These are phyloP conservation scores for Rana temporaria DNA, from an alignment of 2,113 vertebrate species.

Conservation along the genomic window DNA sequence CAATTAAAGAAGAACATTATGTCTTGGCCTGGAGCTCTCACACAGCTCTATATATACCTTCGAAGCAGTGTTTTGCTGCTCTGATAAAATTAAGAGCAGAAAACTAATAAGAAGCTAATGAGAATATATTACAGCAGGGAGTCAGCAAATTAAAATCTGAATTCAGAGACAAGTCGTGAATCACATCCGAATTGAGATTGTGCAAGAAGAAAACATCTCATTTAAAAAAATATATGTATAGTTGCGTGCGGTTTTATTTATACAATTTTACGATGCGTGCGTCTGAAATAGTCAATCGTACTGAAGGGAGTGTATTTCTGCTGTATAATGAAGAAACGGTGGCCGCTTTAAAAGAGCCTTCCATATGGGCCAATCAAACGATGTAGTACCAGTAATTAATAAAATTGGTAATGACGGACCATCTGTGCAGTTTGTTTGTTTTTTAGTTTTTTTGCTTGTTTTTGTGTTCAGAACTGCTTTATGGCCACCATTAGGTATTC, in stretches of 20 bases:
- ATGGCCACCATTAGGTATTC: constrained; percentile 61
- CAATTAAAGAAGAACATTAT: constrained; percentile 34
- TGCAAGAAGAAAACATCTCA: constrained; percentile 23
- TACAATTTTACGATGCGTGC: neutral
- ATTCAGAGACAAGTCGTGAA: constrained; percentile 45
- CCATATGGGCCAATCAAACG: constrained; percentile 52
- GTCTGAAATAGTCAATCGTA: neutral
- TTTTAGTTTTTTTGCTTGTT: neutral
- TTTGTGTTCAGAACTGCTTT: neutral
- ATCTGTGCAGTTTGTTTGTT: constrained; percentile 57
- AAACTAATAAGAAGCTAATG: constrained; percentile 38
- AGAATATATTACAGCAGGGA: constrained; percentile 24
- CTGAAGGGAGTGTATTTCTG: constrained; percentile 35
- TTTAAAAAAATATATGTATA: constrained; percentile 41
- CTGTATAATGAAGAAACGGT: constrained; percentile 41
- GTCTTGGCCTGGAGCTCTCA: constrained; percentile 33
- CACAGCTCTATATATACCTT: constrained; percentile 40
- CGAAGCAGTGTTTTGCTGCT: constrained; percentile 47
- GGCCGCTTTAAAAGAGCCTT: constrained; percentile 33
- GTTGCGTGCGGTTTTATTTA: neutral
- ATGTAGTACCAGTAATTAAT: constrained; percentile 58
- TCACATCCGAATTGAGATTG: constrained; percentile 51
- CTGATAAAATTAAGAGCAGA: constrained; percentile 52
- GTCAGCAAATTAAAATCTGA: constrained; percentile 50
- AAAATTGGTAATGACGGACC: constrained; percentile 62